Base-by-base conservation (phyloP, 1,140 invertebrate species). In the Drosophila kikkawai region DNA sequence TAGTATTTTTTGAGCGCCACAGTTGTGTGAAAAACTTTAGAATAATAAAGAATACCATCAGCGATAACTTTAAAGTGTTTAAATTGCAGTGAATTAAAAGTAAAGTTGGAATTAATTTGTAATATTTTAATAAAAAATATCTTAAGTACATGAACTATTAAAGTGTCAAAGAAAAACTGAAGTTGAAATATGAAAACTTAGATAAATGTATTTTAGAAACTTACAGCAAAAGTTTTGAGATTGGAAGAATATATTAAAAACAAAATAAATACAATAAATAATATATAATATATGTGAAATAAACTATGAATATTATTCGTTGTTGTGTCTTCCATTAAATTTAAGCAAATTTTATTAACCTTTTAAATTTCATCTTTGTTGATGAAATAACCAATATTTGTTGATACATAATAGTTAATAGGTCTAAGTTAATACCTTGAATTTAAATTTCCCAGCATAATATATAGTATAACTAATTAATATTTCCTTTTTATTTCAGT, bases 401-500 rank as follows among this genome's bases (percentile, higher is more conserved):
- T 5, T 11, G 26, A 34, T 53, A 36, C n/a, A 13, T 17, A 7
- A 6, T 32, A 17, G 2, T 45, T 45, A 22, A 22, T 3, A 22
- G 8, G 0, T 8, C 3, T 6, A 34, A 34, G 9, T 7, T 12
- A 4, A 7, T 36, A 19, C 1, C 7, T 15, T 37, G 4, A 22
- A 22, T 6, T 37, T 3, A 1, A 19, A 4, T 13, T 53, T 4
- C 7, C 11, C 5, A 11, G 1, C 1, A 15, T 8, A 22, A 2
- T 22, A 22, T 4, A 51, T 34, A 1, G 12, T 17, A 37, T 11
- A 41, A 39, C 5, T 61, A 45, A 63, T 45, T 6, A 26, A 3
- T 1, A 2, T 9, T 41, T 48, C 44, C 6, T 2, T 5, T 48
- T 17, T 19, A n/a, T 73, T 73, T 13, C 55, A 73, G 69, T 12